Evolutionary conservation across 1,140 invertebrate species (phyloP), one percentile per base, ranked within the genome.

Genomic region (Oppia nitens): DNA sequence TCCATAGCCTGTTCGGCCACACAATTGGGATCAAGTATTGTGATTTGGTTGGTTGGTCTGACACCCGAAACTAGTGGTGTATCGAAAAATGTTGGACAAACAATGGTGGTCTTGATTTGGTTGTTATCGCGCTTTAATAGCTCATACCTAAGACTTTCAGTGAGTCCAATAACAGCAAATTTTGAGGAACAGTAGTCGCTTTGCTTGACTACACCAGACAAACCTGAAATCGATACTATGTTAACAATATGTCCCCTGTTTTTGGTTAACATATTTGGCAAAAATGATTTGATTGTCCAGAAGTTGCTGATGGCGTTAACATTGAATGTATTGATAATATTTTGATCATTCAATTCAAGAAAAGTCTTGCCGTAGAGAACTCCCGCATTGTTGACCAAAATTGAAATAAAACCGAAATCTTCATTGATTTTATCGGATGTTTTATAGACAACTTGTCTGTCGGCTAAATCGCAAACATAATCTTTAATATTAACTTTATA

Each of bases 181-280:
- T 98, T 98, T 2, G 88, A 90, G 2, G 89, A 81, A 69, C 89
- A 94, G 72, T 98, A 98, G 75, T 97, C 94, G 2, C 87, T 84
- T 59, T 96, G 78, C 67, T 87, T 86, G 59, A 82, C 78, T 54
- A 84, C 80, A 45, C 87, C 85, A 23, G 83, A 74, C 62, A 86
- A 76, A 24, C 92, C 93, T 24, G 93, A 93, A 65, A 93, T 79
- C 49, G 89, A 94, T 0, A 93, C 88, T 55, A 98, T 83, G 2
- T 87, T 94, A 20, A 60, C 58, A 61, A 98, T 84, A 66, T 99
- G 95, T 0, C 94, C 94, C 17, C 21, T 2, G 25, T 4, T 28
- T 20, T 23, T 9, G 17, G 17, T 20, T 57, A 84, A 78, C 75
- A 98, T 87, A 26, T 56, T 52, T 0, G 60, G 88, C 21, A 99